Percentiles rank a stretch among this genome's conserved stretches.
Evolutionary conservation across 2,113 vertebrate genomes (phyloP).

Genomic region (Ramphastos sulfuratus): DNA sequence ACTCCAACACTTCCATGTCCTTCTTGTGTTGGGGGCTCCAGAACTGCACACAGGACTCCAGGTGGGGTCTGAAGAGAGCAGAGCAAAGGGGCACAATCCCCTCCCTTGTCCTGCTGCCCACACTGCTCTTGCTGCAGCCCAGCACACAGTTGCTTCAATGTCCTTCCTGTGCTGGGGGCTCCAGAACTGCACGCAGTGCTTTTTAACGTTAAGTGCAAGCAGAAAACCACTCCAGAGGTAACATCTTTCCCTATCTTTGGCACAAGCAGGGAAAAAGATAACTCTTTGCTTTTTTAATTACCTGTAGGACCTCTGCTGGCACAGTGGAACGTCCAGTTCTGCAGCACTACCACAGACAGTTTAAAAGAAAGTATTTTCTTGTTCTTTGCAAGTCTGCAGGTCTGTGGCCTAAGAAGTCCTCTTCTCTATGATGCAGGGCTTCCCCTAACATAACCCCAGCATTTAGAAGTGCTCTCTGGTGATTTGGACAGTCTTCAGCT

Average conservation of each 20-base stretch:
- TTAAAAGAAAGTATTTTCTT: background rate
- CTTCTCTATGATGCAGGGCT: background rate
- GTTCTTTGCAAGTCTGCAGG: background rate
- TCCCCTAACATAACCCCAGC: background rate
- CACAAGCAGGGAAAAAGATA: background rate
- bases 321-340: background rate
- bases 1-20: too few relatives aligned
- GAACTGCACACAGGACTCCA: too few relatives aligned
- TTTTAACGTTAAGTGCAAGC: background rate
- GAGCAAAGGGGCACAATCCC: too few relatives aligned
- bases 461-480: background rate
- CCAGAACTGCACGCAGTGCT: too few relatives aligned
- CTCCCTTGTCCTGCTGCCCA: too few relatives aligned
- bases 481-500: background rate
- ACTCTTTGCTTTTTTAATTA: background rate
- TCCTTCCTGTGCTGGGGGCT: too few relatives aligned
- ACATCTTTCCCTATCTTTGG: background rate
- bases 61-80: too few relatives aligned
- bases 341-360: background rate
- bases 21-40: too few relatives aligned
- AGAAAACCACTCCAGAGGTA: background rate
- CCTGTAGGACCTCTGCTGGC: background rate
- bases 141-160: too few relatives aligned
- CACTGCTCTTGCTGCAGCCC: too few relatives aligned
- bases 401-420: background rate